Conservation (phyloP, 2,888 invertebrate genomes). For the Cryptocephalus primarius region DNA sequence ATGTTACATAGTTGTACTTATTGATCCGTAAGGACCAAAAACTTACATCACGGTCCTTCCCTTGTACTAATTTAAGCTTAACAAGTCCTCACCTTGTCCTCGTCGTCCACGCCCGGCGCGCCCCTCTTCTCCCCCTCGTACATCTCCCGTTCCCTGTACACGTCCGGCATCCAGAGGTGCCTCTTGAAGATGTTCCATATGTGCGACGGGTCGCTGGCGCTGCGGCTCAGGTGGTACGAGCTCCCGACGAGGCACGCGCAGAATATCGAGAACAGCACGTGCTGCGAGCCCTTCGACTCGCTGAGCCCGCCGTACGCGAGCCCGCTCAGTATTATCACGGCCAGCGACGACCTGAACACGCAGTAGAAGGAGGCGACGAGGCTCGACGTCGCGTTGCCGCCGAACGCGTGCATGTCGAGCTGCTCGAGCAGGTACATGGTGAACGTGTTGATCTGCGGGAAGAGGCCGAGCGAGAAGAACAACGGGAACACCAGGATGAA, state of each 20-base stretch:
- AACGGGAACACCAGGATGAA: constrained; percentile 86
- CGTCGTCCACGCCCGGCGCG: constrained; percentile 3
- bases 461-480: constrained; percentile 87
- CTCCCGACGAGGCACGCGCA: constrained; percentile 79
- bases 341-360: constrained; percentile 67
- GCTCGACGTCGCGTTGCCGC: constrained; percentile 80
- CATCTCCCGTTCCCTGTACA: constrained; percentile 43
- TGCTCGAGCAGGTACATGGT: constrained; percentile 95
- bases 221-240: constrained; percentile 86
- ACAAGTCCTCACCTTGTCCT: constrained; percentile 5
- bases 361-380: constrained; percentile 75
- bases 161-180: constrained; percentile 67
- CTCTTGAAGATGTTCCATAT: constrained; percentile 81
- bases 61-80: too few relatives aligned
- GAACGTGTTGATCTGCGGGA: constrained; percentile 96
- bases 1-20: too few relatives aligned
- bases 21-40: too few relatives aligned
- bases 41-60: too few relatives aligned
- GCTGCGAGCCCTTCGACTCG: constrained; percentile 77
- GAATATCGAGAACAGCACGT: constrained; percentile 89
- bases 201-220: constrained; percentile 82
- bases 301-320: constrained; percentile 79
- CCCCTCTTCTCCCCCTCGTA: constrained; percentile 8
- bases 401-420: constrained; percentile 81
- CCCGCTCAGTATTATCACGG: constrained; percentile 71